These are phyloP conservation scores for Megalops cyprinoides DNA, from an alignment of 2,797 vertebrate genomes.

Conservation along the genomic window DNA sequence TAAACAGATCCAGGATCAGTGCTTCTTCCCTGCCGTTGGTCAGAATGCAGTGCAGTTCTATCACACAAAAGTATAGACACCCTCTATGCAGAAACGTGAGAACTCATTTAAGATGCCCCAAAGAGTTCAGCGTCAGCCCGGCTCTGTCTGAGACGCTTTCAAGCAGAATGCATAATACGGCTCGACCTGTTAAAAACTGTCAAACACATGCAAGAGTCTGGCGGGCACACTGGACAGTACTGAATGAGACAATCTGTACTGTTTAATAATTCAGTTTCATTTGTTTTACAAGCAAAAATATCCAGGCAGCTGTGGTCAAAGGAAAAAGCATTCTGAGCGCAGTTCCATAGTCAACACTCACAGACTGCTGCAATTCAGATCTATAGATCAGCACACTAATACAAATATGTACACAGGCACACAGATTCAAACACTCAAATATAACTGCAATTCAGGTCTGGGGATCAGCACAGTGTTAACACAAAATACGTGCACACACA, in stretches of 20 bases:
- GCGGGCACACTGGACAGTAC: neutral
- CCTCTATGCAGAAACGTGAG: neutral
- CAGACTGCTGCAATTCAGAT: neutral
- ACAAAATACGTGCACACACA: slow-evolving; percentile 17
- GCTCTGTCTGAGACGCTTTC: neutral
- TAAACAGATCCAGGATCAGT: neutral
- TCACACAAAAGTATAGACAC: neutral
- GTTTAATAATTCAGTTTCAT: neutral
- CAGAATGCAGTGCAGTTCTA: too few species aligned
- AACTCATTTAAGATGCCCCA: neutral
- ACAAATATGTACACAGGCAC: slow-evolving; percentile 8
- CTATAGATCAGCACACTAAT: neutral
- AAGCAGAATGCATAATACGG: neutral
- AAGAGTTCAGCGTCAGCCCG: neutral
- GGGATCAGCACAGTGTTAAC: slow-evolving; percentile 34
- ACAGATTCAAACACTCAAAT: neutral
- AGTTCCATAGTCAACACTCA: neutral
- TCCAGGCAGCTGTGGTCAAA: neutral
- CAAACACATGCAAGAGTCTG: neutral
- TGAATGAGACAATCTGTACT: neutral
- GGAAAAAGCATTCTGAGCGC: too few species aligned
- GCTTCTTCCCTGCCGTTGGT: too few species aligned
- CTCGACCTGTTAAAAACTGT: too few species aligned
- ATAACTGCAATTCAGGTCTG: slow-evolving; percentile 18
- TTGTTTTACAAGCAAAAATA: too few species aligned